These are phyloP conservation scores for Trachurus trachurus DNA, from an alignment of 2,797 vertebrate species.

Conservation along the genomic window DNA sequence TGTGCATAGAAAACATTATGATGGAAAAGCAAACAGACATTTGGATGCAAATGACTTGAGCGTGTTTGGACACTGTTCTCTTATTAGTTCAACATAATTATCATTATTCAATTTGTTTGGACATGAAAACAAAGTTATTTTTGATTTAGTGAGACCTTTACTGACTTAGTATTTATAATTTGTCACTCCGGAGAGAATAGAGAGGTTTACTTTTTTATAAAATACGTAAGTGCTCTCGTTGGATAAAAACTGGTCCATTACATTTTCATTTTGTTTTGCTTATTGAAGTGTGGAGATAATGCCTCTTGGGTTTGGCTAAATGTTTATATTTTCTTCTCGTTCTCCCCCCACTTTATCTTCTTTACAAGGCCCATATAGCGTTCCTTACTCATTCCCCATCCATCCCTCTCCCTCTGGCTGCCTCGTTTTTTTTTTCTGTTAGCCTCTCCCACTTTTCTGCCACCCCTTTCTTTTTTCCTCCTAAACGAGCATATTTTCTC, in stretches of 20 bases:
- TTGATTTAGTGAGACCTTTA: constrained; percentile 2
- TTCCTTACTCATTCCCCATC: constrained; percentile 52
- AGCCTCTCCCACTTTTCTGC: constrained; percentile 71
- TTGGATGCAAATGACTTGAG: constrained; percentile 26
- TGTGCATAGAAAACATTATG: not conserved
- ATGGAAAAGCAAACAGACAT: constrained; percentile 15
- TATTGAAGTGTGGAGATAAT: constrained; percentile 36
- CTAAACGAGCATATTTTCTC: constrained; percentile 86
- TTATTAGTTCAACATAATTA: constrained; percentile 16
- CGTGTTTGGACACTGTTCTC: not conserved
- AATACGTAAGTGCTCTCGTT: not conserved
- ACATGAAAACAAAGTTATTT: constrained; percentile 5
- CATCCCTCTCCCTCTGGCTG: constrained; percentile 47
- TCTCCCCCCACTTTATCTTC: constrained; percentile 58
- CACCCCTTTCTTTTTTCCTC: constrained; percentile 72
- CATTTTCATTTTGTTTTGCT: constrained; percentile 38
- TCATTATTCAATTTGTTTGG: constrained; percentile 8
- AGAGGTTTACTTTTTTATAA: not conserved
- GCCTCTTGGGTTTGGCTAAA: constrained; percentile 48
- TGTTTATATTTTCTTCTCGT: constrained; percentile 64
- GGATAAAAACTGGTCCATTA: constrained; percentile 18
- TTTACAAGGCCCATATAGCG: constrained; percentile 49
- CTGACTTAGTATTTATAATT: not conserved
- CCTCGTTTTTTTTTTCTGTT: constrained; percentile 48
- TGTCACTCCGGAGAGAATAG: not conserved